Evolutionary conservation across 2,888 invertebrate species (phyloP).

Genomic region (Timema podura): DNA sequence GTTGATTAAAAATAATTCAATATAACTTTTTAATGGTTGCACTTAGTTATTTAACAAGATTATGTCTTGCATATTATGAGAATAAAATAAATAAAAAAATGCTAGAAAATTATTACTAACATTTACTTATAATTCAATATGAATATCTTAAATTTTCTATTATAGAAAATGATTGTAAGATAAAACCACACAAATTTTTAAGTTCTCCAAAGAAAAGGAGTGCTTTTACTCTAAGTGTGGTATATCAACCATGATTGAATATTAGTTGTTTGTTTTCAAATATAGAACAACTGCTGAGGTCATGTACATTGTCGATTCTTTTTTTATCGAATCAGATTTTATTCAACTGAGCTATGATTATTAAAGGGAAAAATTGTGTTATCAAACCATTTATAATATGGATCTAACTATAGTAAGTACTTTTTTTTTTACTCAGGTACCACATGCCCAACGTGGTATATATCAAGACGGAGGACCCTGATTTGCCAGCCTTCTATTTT

Average conservation of each 20-base stretch:
- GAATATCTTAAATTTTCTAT: too few species aligned
- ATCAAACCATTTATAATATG: too few species aligned
- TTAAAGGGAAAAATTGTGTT: not conserved
- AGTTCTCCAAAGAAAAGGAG: not conserved
- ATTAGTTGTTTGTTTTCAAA: conserved; percentile 25
- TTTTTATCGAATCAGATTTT: not conserved
- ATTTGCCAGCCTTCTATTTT: conserved; percentile 98
- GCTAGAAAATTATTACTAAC: too few species aligned
- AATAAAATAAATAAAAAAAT: too few species aligned
- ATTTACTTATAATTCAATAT: too few species aligned
- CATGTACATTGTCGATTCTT: conserved; percentile 32
- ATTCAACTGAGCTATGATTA: not conserved
- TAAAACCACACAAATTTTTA: too few species aligned
- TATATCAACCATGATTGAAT: conserved; percentile 50
- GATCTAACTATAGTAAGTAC: not conserved
- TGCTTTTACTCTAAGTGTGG: conserved; percentile 56
- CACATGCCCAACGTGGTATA: conserved; percentile 99
- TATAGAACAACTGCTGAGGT: conserved; percentile 30
- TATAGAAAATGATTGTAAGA: too few species aligned
- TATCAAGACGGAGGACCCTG: conserved; percentile 99
- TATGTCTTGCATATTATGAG: too few species aligned
- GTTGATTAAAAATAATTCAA: too few species aligned
- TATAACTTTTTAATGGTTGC: too few species aligned
- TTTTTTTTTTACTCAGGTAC: conserved; percentile 69
- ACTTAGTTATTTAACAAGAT: too few species aligned